Base-by-base conservation (phyloP, 2,797 vertebrate species). In the Enteromius argenteus region DNA sequence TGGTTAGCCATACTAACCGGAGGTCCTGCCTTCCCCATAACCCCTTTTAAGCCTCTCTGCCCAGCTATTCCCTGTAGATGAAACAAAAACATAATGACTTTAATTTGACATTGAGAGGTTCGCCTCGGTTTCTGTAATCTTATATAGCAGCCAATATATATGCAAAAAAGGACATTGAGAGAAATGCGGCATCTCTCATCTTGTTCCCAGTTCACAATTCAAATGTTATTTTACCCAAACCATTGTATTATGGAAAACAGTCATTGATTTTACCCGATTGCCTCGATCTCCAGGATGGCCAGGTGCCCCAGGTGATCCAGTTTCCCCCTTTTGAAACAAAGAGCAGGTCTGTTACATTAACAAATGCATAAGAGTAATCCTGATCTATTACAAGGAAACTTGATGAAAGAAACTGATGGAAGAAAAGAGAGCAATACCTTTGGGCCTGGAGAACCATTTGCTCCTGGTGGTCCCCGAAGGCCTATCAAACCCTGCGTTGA, bases 11-110 rank as follows among this genome's bases (percentile, higher is more conserved):
- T 10, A 91, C 95, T 94, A 80, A 96, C 96, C 86, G 0, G 23
- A 2, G 83, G 85, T 46, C 96, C 96, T 0, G 87, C 83, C 7
- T 91, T 91, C 44, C 96, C 95, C 0, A 21, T 73, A 2, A 96
- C 93, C 39, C 96, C 96, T 86, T 95, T 95, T 0, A 3, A 49
- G 80, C 96, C 95, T 0, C 80, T 88, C 0, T 87, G 85, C 84
- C 96, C 95, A n/a, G 88, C 5, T 0, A 86, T 85, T 0, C 96
- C 96, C 96, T 97, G 2, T 44, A 86, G 11, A 67, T 37, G 44
- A 23, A 66, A 76, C 76, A 56, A 64, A 80, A 13, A 56, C 67
- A 14, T 42, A 82, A 73, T 49, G 60, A 46, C 21, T 60, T 84
- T 56, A 77, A 66, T 44, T 60, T 78, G 39, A 62, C 72, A 42